A percentile compares a stretch with the other conserved stretches of the same genome.
Conservation (phyloP, 2,113 vertebrate species). For the Rhadina sibilatrix region DNA sequence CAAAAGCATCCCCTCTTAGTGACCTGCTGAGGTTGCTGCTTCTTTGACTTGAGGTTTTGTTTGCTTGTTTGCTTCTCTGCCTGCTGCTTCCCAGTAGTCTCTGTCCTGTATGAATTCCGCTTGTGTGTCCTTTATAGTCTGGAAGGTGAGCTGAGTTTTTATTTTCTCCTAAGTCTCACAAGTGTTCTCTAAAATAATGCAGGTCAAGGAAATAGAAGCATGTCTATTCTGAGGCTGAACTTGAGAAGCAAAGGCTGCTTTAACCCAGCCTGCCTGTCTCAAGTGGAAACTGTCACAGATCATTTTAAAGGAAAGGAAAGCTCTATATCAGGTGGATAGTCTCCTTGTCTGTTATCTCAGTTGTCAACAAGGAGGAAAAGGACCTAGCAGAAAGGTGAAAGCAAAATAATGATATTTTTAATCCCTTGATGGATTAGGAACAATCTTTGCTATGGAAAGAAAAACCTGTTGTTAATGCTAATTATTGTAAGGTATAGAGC, state of each 20-base stretch:
- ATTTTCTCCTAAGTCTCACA: not conserved
- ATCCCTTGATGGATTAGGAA: not conserved
- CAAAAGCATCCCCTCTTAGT: not conserved
- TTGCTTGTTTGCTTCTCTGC: not conserved
- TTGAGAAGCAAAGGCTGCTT: conserved; percentile 7
- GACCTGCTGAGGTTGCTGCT: not conserved
- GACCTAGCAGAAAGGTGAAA: not conserved
- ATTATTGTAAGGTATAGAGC: not conserved
- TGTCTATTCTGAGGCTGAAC: not conserved
- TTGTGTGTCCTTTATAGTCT: not conserved
- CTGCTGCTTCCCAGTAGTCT: not conserved
- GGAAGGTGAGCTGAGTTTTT: not conserved
- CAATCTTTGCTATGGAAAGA: not conserved
- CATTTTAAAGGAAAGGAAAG: conserved; percentile 1
- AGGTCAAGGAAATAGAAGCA: conserved; percentile 9
- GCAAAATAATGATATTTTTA: conserved; percentile 21
- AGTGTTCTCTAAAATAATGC: not conserved
- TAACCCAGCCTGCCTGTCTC: not conserved
- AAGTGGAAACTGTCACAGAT: not conserved
- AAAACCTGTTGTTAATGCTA: not conserved
- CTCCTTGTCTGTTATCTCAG: conserved; percentile 3
- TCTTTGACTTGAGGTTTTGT: not conserved
- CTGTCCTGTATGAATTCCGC: not conserved
- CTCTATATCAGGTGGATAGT: not conserved
- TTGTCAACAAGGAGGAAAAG: conserved; percentile 18